Evolutionary conservation across 2,888 invertebrate genomes (phyloP).

Genomic region (Flexamia atlantica): DNA sequence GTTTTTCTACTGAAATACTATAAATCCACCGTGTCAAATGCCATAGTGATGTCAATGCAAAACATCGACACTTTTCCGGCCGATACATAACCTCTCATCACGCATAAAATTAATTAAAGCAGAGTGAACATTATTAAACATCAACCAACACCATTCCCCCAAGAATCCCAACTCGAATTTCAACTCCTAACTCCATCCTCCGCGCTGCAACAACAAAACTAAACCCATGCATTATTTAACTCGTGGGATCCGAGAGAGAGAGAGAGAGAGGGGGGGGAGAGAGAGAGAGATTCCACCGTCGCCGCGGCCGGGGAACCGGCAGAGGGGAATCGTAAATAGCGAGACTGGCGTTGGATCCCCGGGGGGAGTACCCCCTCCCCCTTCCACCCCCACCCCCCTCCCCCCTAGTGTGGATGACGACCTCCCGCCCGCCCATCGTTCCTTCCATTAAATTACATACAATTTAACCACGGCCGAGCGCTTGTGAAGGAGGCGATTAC

Average conservation of each 20-base stretch:
- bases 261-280: too few species aligned
- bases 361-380: neutral
- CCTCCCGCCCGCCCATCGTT: conserved; percentile 33
- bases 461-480: conserved; percentile 34
- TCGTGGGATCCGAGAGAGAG: conserved; percentile 6
- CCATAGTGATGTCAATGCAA: too few species aligned
- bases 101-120: too few species aligned
- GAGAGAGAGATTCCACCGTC: conserved; percentile 10
- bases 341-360: neutral
- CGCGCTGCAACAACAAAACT: neutral
- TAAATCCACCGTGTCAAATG: too few species aligned
- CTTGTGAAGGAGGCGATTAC: conserved; percentile 16
- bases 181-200: neutral
- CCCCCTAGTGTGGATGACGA: conserved; percentile 6
- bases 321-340: conserved; percentile 26
- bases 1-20: too few species aligned
- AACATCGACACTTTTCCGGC: too few species aligned
- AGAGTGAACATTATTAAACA: too few species aligned
- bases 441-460: conserved; percentile 47
- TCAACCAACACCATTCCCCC: neutral
- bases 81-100: too few species aligned
- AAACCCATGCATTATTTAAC: conserved; percentile 7
- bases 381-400: neutral
- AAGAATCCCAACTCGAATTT: neutral
- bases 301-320: conserved; percentile 14